A percentile compares a stretch with the other conserved stretches of the same genome.
phyloP scores from a whole-genome alignment of 2,888 invertebrate species.

The Hyles lineata region DNA sequence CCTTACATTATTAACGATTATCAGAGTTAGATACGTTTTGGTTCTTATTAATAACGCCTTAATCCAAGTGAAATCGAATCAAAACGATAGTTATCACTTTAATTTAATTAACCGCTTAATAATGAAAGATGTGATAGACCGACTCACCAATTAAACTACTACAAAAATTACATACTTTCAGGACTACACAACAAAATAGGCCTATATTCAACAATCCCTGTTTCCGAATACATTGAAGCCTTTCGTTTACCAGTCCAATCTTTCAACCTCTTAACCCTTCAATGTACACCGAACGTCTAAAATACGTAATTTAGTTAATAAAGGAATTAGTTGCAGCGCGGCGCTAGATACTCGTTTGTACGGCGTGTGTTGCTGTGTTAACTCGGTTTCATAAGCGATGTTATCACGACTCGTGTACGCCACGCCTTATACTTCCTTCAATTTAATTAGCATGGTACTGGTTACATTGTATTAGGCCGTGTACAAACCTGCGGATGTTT shows the following conservation, averaged over 20 bases:
- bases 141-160: too few species aligned
- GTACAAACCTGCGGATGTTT: neutral
- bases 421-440: slow-evolving; percentile 28
- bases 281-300: slow-evolving; percentile 36
- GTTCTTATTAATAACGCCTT: too few species aligned
- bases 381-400: slow-evolving; percentile 23
- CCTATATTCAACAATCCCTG: too few species aligned
- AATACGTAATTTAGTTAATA: slow-evolving; percentile 39
- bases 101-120: too few species aligned
- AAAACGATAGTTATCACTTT: too few species aligned
- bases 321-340: slow-evolving; percentile 41
- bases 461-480: neutral
- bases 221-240: too few species aligned
- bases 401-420: slow-evolving; percentile 30
- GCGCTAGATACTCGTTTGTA: slow-evolving; percentile 35
- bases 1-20: too few species aligned
- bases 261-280: slow-evolving; percentile 31
- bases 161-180: too few species aligned
- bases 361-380: slow-evolving; percentile 10
- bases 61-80: too few species aligned
- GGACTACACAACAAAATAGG: too few species aligned
- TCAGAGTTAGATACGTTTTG: too few species aligned
- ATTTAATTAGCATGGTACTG: slow-evolving; percentile 24
- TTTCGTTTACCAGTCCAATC: neutral
- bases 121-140: too few species aligned